phyloP scores from a whole-genome alignment of 2,113 vertebrate species.

The human (Homo sapiens) region GRCh38 chr5:37437501-37438000 shows the following conservation, averaged over 20 bases:
- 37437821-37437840: constrained; percentile 14
- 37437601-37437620: not conserved
- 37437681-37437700: constrained; percentile 33
- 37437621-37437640: not conserved
- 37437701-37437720: constrained; percentile 10
- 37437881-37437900: not conserved
- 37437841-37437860: not conserved
- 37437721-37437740: constrained; percentile 23
- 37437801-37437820: not conserved
- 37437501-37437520: not conserved
- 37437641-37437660: not conserved
- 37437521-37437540: not conserved
- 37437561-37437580: not conserved
- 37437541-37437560: not conserved
- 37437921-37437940: constrained; percentile 95
- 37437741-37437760: not conserved
- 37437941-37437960: constrained; percentile 97
- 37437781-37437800: not conserved
- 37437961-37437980: constrained; percentile 94
- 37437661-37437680: not conserved
- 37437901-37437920: constrained; percentile 75
- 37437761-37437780: not conserved
- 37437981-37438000: constrained; percentile 84
- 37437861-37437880: not conserved
- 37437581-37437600: not conserved